phyloP scores from a whole-genome alignment of 2,113 vertebrate genomes.

The Alethe diademata region DNA sequence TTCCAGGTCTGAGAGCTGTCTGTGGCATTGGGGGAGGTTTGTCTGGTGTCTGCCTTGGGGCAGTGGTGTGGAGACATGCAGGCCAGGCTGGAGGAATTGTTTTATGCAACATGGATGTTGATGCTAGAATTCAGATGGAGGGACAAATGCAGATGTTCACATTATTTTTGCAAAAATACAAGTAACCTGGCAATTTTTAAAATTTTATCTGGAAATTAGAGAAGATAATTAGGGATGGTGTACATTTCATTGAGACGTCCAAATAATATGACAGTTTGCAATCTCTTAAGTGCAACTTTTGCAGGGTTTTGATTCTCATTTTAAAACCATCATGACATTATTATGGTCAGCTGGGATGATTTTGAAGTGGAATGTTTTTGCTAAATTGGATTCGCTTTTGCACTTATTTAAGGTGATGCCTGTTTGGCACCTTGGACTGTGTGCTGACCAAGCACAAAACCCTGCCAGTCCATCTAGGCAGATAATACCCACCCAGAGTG shows the following conservation, averaged over 20 bases:
- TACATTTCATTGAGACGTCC: background rate
- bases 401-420: background rate
- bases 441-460: background rate
- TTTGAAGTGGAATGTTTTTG: background rate
- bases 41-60: background rate
- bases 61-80: fast-evolving
- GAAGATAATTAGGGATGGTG: background rate
- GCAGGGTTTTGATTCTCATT: background rate
- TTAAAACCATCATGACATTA: background rate
- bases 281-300: background rate
- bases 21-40: background rate
- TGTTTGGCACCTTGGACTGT: background rate
- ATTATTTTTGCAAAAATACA: background rate
- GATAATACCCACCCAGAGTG: background rate
- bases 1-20: background rate
- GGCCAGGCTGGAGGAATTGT: background rate
- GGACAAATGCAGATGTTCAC: background rate
- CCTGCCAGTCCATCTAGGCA: background rate
- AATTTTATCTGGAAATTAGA: background rate
- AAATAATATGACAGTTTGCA: background rate
- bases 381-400: background rate
- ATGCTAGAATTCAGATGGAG: background rate
- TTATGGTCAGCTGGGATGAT: background rate
- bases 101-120: fast-evolving
- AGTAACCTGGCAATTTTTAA: background rate